A percentile compares a stretch with the other conserved stretches of the same genome.
These are phyloP conservation scores for Diadegma fenestrale DNA, from an alignment of 2,888 invertebrate species.

Conservation along the genomic window DNA sequence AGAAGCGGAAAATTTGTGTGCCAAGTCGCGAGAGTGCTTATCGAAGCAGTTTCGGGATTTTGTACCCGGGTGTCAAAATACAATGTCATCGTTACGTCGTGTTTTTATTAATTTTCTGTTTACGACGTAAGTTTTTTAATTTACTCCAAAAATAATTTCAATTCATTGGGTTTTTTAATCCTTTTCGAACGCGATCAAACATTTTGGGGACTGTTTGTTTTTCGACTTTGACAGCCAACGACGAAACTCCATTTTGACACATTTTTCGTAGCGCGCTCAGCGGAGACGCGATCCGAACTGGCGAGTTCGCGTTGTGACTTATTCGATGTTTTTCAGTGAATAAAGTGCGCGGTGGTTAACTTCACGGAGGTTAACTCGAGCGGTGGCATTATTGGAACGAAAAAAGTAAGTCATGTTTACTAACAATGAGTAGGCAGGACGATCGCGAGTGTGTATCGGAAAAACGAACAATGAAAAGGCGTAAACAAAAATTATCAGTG, in stretches of 20 bases:
- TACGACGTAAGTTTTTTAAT: not conserved
- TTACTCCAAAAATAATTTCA: not conserved
- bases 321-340: too few species aligned
- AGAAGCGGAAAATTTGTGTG: conserved; percentile 92
- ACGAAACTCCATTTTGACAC: conserved; percentile 55
- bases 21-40: conserved; percentile 93
- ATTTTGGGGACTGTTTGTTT: conserved; percentile 26
- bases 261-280: conserved; percentile 13
- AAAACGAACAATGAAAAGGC: conserved; percentile 9
- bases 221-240: conserved; percentile 34
- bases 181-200: not conserved
- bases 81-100: conserved; percentile 88
- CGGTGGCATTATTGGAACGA: conserved; percentile 8
- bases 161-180: not conserved
- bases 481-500: not conserved
- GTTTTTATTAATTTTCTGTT: not conserved
- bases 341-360: not conserved
- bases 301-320: too few species aligned
- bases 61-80: conserved; percentile 94
- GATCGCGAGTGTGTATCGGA: not conserved
- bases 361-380: not conserved
- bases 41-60: conserved; percentile 91
- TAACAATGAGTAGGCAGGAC: conserved; percentile 2
- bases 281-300: too few species aligned
- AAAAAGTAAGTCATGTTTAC: conserved; percentile 9